phyloP scores from a whole-genome alignment of 2,797 vertebrate species.

The Oophaga sylvatica region DNA sequence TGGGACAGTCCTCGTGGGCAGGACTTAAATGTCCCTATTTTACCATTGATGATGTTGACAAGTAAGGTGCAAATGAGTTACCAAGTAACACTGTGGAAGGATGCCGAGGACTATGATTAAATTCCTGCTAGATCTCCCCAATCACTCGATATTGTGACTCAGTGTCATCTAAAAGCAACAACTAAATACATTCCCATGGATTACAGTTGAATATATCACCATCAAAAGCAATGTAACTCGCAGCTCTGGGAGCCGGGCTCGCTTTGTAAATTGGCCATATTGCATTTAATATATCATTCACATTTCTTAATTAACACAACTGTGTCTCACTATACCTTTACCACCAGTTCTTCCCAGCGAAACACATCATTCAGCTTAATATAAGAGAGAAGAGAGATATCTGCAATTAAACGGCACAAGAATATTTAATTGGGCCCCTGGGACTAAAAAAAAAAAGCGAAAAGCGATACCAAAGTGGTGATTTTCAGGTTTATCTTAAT shows the following conservation, averaged over 20 bases:
- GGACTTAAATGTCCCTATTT: too few species aligned
- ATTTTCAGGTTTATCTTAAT: conserved; percentile 32
- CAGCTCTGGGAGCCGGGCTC: neutral
- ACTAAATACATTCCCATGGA: neutral
- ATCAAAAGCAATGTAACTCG: neutral
- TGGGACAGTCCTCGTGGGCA: too few species aligned
- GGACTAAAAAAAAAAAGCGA: conserved; percentile 4
- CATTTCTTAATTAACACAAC: conserved; percentile 32
- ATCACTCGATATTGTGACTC: neutral
- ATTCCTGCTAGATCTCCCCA: too few species aligned
- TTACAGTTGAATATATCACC: conserved; percentile 23
- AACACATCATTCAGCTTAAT: conserved; percentile 29
- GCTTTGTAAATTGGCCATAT: conserved; percentile 13
- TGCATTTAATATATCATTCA: conserved; percentile 42
- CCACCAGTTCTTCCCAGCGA: conserved; percentile 5
- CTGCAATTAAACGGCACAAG: conserved; percentile 32
- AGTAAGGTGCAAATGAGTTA: too few species aligned
- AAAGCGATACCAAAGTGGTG: conserved; percentile 22
- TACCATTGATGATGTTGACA: too few species aligned
- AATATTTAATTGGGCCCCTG: conserved; percentile 45
- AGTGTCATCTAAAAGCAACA: neutral
- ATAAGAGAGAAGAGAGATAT: conserved; percentile 18
- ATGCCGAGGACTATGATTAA: too few species aligned
- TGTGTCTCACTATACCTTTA: conserved; percentile 4
- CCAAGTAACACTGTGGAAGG: too few species aligned